A percentile compares a stretch with the other conserved stretches of the same genome.
Evolutionary conservation across 2,797 vertebrate species (phyloP).

Genomic region (Oreortyx pictus): DNA sequence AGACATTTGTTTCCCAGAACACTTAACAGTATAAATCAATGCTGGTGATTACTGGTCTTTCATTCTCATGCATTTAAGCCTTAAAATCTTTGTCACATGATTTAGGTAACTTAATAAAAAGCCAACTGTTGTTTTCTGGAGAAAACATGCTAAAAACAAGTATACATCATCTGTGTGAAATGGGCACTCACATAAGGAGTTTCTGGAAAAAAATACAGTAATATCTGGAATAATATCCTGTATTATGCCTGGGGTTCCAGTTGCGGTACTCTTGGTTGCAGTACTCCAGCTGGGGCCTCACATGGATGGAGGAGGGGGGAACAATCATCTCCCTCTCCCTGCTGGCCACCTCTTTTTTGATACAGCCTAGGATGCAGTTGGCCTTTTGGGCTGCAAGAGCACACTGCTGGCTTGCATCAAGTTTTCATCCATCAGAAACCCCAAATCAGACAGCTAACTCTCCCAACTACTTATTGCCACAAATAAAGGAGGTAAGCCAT

Average conservation of each 20-base stretch:
- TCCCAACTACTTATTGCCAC: background rate
- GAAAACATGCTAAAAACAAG: background rate
- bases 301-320: no score
- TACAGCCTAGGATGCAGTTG: no score
- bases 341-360: no score
- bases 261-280: no score
- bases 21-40: background rate
- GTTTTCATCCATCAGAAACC: no score
- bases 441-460: background rate
- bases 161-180: background rate
- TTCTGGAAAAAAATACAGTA: background rate
- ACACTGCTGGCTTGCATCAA: no score
- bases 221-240: background rate
- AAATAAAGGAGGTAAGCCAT: background rate
- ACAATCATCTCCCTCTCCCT: no score
- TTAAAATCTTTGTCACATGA: background rate
- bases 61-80: background rate
- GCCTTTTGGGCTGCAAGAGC: no score
- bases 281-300: no score
- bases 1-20: background rate
- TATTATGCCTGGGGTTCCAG: no score
- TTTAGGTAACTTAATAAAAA: background rate
- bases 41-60: background rate
- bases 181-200: background rate
- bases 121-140: background rate